Conservation (phyloP, 2,888 invertebrate genomes). For the Arge pagana region DNA sequence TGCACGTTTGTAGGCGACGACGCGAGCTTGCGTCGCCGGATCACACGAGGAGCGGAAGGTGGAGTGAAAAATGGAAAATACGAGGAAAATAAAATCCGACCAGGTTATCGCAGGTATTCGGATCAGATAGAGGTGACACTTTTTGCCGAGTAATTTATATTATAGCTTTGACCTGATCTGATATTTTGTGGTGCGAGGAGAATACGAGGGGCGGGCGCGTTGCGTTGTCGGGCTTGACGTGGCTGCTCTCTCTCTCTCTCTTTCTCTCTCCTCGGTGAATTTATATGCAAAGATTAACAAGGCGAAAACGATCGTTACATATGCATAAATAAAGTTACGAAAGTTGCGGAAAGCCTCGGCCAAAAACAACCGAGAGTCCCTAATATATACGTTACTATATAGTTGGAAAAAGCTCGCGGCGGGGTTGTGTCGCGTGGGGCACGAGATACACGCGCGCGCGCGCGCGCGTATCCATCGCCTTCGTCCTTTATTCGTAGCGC, state of each 20-base stretch:
- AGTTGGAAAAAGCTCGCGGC: background rate
- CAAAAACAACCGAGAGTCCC: background rate
- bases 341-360: no score
- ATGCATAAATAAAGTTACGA: no score
- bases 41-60: no score
- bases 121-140: no score
- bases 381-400: background rate
- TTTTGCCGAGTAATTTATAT: slow-evolving; percentile 11
- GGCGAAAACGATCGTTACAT: slow-evolving; percentile 5
- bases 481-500: slow-evolving; percentile 15
- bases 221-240: no score
- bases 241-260: background rate
- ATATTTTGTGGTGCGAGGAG: slow-evolving; percentile 15
- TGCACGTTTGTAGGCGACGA: no score
- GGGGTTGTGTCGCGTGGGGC: slow-evolving; percentile 14
- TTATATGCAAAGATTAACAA: slow-evolving; percentile 16
- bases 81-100: no score
- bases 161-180: slow-evolving; percentile 20
- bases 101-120: no score
- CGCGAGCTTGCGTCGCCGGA: no score
- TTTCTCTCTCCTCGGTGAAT: background rate
- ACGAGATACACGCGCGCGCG: slow-evolving; percentile 4
- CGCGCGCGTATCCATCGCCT: background rate
- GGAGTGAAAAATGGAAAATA: no score
- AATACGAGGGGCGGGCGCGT: background rate